These are phyloP conservation scores for Monomorium pharaonis DNA, from an alignment of 1,140 invertebrate genomes.

Conservation along the genomic window DNA sequence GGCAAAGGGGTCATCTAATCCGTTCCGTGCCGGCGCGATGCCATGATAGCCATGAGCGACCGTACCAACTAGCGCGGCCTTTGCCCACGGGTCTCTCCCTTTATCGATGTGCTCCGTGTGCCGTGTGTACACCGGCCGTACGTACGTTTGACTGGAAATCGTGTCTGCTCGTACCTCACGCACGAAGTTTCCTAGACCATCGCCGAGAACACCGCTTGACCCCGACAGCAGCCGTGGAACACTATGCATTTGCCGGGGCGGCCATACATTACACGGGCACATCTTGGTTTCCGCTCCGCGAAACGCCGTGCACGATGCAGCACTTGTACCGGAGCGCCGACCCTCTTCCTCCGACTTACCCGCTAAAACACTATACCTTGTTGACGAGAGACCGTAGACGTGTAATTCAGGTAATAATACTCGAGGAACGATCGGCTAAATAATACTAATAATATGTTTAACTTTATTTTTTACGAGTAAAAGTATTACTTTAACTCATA, in stretches of 20 bases:
- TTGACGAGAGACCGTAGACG: not conserved
- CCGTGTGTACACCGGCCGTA: too few relatives aligned
- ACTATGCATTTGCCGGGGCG: conserved; percentile 64
- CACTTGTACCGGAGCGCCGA: not conserved
- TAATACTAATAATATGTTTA: not conserved
- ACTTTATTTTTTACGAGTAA: not conserved
- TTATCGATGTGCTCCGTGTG: conserved; percentile 12
- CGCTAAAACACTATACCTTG: conserved; percentile 3
- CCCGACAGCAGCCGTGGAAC: conserved; percentile 39
- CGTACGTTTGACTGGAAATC: conserved; percentile 36
- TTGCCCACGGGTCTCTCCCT: conserved; percentile 14
- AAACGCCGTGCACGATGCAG: conserved; percentile 23
- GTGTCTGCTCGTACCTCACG: conserved; percentile 30
- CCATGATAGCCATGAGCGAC: not conserved
- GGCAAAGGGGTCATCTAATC: conserved; percentile 7
- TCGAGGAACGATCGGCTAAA: not conserved
- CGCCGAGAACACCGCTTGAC: conserved; percentile 65
- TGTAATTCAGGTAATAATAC: not conserved
- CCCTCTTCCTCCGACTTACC: not conserved
- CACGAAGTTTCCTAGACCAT: conserved; percentile 33
- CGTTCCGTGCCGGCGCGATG: not conserved
- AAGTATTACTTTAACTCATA: not conserved
- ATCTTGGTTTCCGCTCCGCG: conserved; percentile 53
- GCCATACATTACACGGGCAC: conserved; percentile 43
- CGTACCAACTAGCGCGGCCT: not conserved